phyloP scores from a whole-genome alignment of 2,113 vertebrate species.

The Ophthalmotilapia sp. region DNA sequence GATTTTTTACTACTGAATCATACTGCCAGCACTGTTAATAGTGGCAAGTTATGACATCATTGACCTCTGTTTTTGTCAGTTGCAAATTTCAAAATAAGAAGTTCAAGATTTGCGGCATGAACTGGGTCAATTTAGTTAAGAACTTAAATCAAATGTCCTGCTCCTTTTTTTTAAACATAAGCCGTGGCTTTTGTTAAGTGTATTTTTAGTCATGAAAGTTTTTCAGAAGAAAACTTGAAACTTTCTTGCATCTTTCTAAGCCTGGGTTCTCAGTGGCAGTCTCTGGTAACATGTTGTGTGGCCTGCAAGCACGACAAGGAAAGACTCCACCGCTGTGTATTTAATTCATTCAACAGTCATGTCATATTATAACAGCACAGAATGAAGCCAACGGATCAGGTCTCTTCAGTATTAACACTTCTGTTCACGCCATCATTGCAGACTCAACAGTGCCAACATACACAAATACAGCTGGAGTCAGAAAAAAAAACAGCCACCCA shows the following conservation, averaged over 20 bases:
- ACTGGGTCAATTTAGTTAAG: background rate
- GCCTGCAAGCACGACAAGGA: background rate
- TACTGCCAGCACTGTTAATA: background rate
- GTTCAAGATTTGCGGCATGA: background rate
- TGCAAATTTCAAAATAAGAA: background rate
- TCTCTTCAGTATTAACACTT: background rate
- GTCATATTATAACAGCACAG: background rate
- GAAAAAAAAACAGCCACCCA: background rate
- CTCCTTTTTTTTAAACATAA: background rate
- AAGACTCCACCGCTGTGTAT: background rate
- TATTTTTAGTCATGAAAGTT: background rate
- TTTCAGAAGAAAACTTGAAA: background rate
- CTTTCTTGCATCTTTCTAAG: background rate
- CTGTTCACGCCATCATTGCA: background rate
- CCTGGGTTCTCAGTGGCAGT: background rate
- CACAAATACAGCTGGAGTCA: background rate
- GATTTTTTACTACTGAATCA: background rate
- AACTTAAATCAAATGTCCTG: background rate
- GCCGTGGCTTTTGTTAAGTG: background rate
- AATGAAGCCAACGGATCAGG: background rate
- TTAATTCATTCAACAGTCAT: background rate
- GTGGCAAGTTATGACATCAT: background rate
- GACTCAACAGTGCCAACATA: background rate
- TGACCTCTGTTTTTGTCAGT: background rate
- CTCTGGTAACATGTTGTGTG: background rate